Evolutionary conservation across 1,140 invertebrate species (phyloP).

Genomic region (Cylas formicarius): DNA sequence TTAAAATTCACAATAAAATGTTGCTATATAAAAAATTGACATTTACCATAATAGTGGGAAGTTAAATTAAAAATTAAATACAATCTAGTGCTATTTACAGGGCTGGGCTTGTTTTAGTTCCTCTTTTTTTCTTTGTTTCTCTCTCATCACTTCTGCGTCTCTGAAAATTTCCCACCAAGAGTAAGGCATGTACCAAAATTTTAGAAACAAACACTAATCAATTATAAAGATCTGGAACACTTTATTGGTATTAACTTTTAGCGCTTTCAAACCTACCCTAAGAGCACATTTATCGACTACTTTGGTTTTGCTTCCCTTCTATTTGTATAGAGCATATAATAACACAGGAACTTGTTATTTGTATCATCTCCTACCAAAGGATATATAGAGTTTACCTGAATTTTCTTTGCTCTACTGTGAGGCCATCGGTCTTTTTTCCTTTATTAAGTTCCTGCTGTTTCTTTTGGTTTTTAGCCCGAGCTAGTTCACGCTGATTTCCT

Average conservation of each 20-base stretch:
- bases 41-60: conserved; percentile 12
- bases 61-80: background rate
- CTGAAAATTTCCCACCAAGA: conserved; percentile 45
- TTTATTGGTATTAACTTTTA: no score
- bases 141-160: conserved; percentile 74
- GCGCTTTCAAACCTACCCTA: no score
- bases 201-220: conserved; percentile 6
- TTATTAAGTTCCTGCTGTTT: conserved; percentile 64
- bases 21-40: no score
- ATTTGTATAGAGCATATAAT: no score
- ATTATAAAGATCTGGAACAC: no score
- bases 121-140: conserved; percentile 67
- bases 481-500: conserved; percentile 82
- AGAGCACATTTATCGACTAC: no score
- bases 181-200: conserved; percentile 5
- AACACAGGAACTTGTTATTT: no score
- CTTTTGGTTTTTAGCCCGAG: conserved; percentile 73
- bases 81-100: conserved; percentile 16
- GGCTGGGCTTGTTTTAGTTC: conserved; percentile 33
- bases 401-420: conserved; percentile 71
- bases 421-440: conserved; percentile 60
- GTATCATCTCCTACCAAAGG: no score
- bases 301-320: no score
- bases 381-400: conserved; percentile 57
- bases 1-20: no score